Conservation (phyloP, 2,797 vertebrate genomes). For the Chelmon rostratus region DNA sequence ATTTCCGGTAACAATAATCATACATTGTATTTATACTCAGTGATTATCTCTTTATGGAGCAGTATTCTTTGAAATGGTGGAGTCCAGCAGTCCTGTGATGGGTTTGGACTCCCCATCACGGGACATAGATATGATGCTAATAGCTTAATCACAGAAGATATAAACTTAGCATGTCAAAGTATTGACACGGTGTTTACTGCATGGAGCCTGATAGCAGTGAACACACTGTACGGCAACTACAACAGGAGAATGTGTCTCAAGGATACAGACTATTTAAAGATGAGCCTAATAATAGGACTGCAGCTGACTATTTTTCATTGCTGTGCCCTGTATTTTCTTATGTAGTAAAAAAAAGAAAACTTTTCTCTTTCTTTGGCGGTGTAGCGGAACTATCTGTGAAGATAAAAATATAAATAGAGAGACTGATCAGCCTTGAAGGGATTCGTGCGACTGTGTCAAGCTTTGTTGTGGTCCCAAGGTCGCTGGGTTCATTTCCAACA, state of each 20-base stretch:
- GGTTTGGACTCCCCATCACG: too few species aligned
- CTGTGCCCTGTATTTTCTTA: constrained; percentile 22
- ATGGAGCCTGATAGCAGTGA: background rate
- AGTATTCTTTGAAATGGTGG: background rate
- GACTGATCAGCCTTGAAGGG: constrained; percentile 60
- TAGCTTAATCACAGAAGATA: background rate
- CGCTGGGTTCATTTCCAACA: constrained; percentile 52
- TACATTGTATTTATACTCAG: background rate
- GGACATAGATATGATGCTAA: too few species aligned
- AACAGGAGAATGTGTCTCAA: constrained; percentile 23
- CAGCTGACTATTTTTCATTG: constrained; percentile 36
- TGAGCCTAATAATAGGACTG: constrained; percentile 26
- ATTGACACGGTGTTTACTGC: background rate
- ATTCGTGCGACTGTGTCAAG: constrained; percentile 31
- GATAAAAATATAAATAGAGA: constrained; percentile 60
- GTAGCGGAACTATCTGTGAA: constrained; percentile 24
- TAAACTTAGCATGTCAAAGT: background rate
- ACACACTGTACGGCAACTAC: background rate
- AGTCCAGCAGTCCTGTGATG: background rate
- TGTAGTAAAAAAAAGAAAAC: constrained; percentile 5
- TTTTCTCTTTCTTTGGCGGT: constrained; percentile 25
- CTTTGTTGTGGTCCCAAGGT: constrained; percentile 57
- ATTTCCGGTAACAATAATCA: background rate
- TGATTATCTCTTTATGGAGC: background rate
- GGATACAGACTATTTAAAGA: constrained; percentile 35